These are phyloP conservation scores for Pseudorhombus dupliciocellatus DNA, from an alignment of 2,113 vertebrate species.

Conservation along the genomic window DNA sequence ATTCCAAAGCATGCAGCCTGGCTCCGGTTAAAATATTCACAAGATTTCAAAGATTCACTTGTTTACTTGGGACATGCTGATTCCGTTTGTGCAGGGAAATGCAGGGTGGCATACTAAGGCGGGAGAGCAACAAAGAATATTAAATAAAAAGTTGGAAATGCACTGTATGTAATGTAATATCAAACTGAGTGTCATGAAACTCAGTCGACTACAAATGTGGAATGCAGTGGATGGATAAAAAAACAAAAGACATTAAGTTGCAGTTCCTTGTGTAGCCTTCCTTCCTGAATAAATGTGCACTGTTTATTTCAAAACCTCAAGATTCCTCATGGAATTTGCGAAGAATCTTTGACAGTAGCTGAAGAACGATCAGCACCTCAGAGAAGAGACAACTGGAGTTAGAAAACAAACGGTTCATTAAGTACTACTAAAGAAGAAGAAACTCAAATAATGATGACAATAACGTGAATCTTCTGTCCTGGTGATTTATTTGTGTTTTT, in stretches of 20 bases:
- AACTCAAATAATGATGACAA: neutral
- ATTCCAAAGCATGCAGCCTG: neutral
- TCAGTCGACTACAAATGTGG: neutral
- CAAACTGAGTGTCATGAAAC: neutral
- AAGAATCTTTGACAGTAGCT: neutral
- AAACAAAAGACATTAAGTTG: neutral
- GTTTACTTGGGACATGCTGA: neutral
- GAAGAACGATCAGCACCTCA: too few relatives aligned
- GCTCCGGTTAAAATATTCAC: constrained; percentile 2
- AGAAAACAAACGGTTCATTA: neutral
- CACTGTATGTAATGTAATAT: neutral
- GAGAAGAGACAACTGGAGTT: neutral
- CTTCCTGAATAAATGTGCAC: too few relatives aligned
- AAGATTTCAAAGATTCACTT: constrained; percentile 4
- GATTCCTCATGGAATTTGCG: too few relatives aligned
- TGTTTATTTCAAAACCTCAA: too few relatives aligned
- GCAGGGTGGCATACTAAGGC: neutral
- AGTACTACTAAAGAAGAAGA: neutral
- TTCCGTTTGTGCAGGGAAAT: neutral
- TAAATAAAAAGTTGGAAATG: neutral
- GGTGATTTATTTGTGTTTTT: neutral
- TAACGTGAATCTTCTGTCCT: too few relatives aligned
- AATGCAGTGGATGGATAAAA: neutral
- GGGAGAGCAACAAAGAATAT: neutral
- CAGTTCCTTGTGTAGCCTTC: too few relatives aligned